Evolutionary conservation across 2,797 vertebrate genomes (phyloP).

Genomic region (Sebastolobus altivelis): DNA sequence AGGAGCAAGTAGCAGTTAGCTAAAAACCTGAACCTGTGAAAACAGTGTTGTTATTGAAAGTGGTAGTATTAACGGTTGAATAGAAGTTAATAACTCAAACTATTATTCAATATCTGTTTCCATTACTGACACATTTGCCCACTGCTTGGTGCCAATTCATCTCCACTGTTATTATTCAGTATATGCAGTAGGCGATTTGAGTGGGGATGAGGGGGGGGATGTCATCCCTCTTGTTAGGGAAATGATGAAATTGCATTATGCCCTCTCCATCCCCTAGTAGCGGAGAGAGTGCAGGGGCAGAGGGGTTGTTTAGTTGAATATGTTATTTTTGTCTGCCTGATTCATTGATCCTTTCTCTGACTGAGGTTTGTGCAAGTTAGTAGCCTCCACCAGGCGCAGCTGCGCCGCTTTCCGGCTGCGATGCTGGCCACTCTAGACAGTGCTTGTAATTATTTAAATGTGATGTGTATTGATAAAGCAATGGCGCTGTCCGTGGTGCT

Average conservation of each 20-base stretch:
- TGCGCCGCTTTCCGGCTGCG: accelerated
- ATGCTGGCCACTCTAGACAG: too few relatives aligned
- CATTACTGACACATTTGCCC: conserved; percentile 4
- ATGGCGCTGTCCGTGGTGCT: too few relatives aligned
- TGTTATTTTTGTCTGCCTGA: not conserved
- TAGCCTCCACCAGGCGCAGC: too few relatives aligned
- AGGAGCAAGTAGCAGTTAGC: conserved; percentile 13
- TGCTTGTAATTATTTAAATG: too few relatives aligned
- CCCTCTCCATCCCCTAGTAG: not conserved
- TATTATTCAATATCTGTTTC: not conserved
- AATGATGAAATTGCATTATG: not conserved
- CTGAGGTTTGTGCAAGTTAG: too few relatives aligned
- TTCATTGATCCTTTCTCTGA: not conserved
- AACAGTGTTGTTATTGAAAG: not conserved
- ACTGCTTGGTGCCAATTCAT: not conserved
- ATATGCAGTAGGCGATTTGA: not conserved
- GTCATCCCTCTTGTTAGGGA: not conserved
- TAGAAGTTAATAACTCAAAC: conserved; percentile 16
- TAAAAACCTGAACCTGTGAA: conserved; percentile 22
- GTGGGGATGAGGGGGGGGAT: too few relatives aligned
- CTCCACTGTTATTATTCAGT: not conserved
- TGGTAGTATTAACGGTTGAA: not conserved
- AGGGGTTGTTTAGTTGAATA: not conserved
- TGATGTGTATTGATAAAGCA: too few relatives aligned
- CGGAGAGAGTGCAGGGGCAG: not conserved